Evolutionary conservation across 2,797 vertebrate genomes (phyloP), one percentile per base, ranked within the genome.

Genomic region (Cephalopachus bancanus): DNA sequence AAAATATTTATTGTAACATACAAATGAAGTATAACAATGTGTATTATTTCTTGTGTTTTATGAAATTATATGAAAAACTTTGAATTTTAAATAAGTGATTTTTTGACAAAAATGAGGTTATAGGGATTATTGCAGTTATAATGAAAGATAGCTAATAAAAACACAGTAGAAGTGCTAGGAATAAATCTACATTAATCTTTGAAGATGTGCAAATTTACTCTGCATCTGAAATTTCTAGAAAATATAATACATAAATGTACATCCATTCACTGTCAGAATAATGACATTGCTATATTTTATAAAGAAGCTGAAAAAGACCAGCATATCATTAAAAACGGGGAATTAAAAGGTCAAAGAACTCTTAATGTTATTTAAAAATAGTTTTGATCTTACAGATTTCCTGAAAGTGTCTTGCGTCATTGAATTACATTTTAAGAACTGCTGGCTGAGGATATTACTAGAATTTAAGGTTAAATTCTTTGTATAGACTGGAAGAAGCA

Each of bases 211-310:
- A 44, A 5, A 49, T 64, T 91, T 96, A 64, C 91, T 93, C 76
- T 93, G 17, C 17, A 16, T 44, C 64, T 91, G 26, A 93, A 91
- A 37, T 83, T 64, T 92, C 60, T 88, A 85, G 79, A 80, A 69
- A 84, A 89, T 75, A 44, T 20, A 89, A 71, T 78, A 67, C 30
- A 81, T 5, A 93, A 65, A 69, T 51, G 11, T 10, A n/a, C 1
- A 49, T 83, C 78, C 10, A 60, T 74, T 78, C 85, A 28, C 3
- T 59, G 53, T n/a, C 26, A 86, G 9, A 83, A 0, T 76, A 15
- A 67, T 10, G 5, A n/a, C 9, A 24, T 85, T 55, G 59, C 84
- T 57, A 67, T 8, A 30, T n/a, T 67, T 83, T 14, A 30, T 49
- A 59, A 81, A 57, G 44, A 94, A 83, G 51, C 2, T 74, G 17